phyloP scores from a whole-genome alignment of 1,140 invertebrate species.

The Cyclina sinensis region DNA sequence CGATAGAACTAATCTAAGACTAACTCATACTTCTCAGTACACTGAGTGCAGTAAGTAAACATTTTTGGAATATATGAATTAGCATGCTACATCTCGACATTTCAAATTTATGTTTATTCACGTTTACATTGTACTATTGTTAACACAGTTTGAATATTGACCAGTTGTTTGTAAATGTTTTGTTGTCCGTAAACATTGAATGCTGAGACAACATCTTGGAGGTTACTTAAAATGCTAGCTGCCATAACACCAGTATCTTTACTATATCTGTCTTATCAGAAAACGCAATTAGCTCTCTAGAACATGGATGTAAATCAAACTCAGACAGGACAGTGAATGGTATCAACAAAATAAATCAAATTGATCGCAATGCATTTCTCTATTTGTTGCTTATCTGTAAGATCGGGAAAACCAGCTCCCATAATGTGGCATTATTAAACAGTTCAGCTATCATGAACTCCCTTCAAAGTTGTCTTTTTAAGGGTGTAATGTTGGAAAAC shows the following conservation, averaged over 20 bases:
- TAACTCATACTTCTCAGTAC: neutral
- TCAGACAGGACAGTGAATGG: neutral
- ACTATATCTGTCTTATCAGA: neutral
- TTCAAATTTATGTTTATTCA: no score
- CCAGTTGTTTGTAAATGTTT: no score
- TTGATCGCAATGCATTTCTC: constrained; percentile 1
- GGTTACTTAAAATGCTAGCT: neutral
- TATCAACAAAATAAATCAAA: constrained; percentile 6
- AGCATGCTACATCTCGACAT: no score
- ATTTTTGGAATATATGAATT: neutral
- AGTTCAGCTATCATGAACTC: no score
- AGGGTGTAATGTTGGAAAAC: no score
- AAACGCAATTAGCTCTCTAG: constrained; percentile 16
- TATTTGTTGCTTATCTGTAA: neutral
- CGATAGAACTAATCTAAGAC: no score
- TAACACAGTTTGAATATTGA: no score
- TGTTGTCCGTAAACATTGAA: neutral
- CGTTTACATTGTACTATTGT: no score
- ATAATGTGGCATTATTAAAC: neutral
- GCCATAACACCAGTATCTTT: neutral
- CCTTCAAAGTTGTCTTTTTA: no score
- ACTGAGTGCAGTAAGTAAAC: neutral
- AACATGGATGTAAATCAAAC: constrained; percentile 14
- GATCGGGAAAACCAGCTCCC: neutral
- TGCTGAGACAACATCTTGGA: neutral